Evolutionary conservation across 1,140 invertebrate species (phyloP), one percentile per base, ranked within the genome.

Genomic region (Papilio helenus): DNA sequence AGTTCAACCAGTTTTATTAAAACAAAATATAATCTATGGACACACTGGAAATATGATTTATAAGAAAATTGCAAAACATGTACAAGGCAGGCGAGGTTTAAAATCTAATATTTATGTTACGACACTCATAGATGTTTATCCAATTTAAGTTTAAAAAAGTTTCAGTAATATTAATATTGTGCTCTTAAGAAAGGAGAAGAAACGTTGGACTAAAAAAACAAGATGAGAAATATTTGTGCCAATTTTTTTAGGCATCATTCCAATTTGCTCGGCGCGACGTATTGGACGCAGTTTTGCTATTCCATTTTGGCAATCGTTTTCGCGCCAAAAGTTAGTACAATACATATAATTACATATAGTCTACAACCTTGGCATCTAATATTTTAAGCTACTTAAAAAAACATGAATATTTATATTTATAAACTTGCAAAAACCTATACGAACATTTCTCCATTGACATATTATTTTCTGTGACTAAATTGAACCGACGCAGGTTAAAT

Each of bases 211-310:
- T 81, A 82, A 79, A 84, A 85, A 84, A 84, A 87, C 85, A 90
- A 86, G 87, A 90, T 87, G 86, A 90, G 88, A 87, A 90, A 88
- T 90, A 92, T 92, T 91, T 90, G 92, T 94, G 90, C 90, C 93
- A 94, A 93, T 87, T 89, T 89, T 90, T 91, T 86, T 89, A 92
- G 93, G 92, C 93, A 84, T 78, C 79, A 81, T 76, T 93, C 93
- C 93, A 93, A 92, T 85, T 87, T 85, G 87, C 84, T 79, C 81
- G 83, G 85, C 87, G 87, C 80, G 83, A 85, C 87, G 87, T 90
- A 89, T 92, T 89, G 88, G 87, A 85, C 90, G 84, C 86, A 90
- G 81, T 89, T 90, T 90, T 87, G 85, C 86, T 84, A 84, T 88
- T 84, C 91, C 81, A 79, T 89, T 93, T 94, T 94, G 92, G 92